Conservation (phyloP, 2,888 invertebrate species). For the Lasioglossum calceatum region DNA sequence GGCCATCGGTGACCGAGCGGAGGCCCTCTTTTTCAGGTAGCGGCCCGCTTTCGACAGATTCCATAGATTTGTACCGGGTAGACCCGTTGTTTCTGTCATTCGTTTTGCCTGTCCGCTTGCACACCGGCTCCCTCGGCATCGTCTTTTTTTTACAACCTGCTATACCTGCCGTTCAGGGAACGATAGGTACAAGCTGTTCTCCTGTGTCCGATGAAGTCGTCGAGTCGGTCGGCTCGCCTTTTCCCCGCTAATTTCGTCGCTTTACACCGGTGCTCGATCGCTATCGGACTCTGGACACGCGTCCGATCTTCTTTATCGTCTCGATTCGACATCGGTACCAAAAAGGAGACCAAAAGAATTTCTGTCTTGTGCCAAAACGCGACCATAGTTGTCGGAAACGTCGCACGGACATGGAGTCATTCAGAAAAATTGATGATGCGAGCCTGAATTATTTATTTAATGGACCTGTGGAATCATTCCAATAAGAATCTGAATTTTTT, state of each 20-base stretch:
- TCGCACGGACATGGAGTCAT: neutral
- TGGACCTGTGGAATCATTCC: too few species aligned
- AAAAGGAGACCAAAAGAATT: neutral
- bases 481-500: too few species aligned
- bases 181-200: slow-evolving; percentile 55
- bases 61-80: slow-evolving; percentile 69
- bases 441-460: too few species aligned
- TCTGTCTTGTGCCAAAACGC: neutral
- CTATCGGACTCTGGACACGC: slow-evolving; percentile 37
- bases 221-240: slow-evolving; percentile 24
- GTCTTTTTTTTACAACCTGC: slow-evolving; percentile 33
- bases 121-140: neutral
- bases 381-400: neutral
- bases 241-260: slow-evolving; percentile 48
- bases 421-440: neutral
- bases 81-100: slow-evolving; percentile 29
- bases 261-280: slow-evolving; percentile 26
- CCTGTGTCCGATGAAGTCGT: slow-evolving; percentile 57
- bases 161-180: slow-evolving; percentile 55
- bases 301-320: slow-evolving; percentile 21
- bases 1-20: neutral
- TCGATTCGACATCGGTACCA: neutral
- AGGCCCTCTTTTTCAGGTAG: slow-evolving; percentile 63
- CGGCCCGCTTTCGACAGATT: slow-evolving; percentile 66
- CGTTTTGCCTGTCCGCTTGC: slow-evolving; percentile 5